phyloP scores from a whole-genome alignment of 2,888 invertebrate genomes.

The Drosophila macrothrix region DNA sequence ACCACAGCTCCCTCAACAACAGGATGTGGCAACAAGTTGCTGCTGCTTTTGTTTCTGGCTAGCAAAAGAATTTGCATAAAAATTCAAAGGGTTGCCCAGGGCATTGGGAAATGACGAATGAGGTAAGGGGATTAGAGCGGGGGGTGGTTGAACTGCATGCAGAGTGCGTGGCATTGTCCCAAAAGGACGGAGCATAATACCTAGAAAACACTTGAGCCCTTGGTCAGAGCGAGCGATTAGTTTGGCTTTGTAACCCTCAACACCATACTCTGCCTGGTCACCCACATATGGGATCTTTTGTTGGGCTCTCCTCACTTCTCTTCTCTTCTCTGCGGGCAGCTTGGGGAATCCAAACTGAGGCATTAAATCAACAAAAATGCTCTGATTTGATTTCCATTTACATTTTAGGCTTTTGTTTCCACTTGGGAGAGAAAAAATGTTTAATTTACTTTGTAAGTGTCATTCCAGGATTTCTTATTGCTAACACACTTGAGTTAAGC shows the following conservation, averaged over 20 bases:
- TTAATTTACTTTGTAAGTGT: slow-evolving; percentile 12
- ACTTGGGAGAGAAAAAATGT: background rate
- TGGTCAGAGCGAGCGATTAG: slow-evolving; percentile 44
- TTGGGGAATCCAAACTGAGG: slow-evolving; percentile 11
- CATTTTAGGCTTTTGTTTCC: slow-evolving; percentile 20
- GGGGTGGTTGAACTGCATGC: slow-evolving; percentile 24
- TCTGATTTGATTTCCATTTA: slow-evolving; percentile 50
- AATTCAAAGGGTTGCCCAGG: slow-evolving; percentile 52
- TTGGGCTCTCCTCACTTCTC: background rate
- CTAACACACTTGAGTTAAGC: background rate
- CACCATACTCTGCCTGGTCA: background rate
- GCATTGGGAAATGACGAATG: background rate
- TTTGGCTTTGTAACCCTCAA: slow-evolving; percentile 25
- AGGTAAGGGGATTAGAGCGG: background rate
- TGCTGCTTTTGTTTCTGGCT: slow-evolving; percentile 23
- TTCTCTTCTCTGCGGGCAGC: slow-evolving; percentile 2
- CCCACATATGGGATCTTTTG: background rate
- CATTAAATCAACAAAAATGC: slow-evolving; percentile 61
- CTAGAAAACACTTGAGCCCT: slow-evolving; percentile 35
- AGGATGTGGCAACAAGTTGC: slow-evolving; percentile 57
- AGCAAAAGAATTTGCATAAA: slow-evolving; percentile 69
- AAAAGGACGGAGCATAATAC: slow-evolving; percentile 44
- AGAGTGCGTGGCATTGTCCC: slow-evolving; percentile 33
- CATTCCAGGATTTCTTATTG: background rate
- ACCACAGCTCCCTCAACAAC: slow-evolving; percentile 2